Base-by-base conservation (phyloP, 2,113 vertebrate genomes). In the Pungitius pungitius region DNA sequence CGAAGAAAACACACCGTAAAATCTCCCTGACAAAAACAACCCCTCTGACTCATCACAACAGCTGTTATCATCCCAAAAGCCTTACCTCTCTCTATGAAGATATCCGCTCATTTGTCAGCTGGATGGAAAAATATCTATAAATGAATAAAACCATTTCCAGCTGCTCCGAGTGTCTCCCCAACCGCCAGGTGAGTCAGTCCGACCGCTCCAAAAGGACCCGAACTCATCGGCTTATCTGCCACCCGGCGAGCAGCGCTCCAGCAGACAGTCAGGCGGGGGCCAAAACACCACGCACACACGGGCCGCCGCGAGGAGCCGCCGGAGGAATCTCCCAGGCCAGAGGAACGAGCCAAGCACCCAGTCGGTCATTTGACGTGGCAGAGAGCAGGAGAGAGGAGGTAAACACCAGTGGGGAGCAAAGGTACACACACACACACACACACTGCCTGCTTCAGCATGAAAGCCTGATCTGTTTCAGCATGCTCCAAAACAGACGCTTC, bases 51-150 rank as follows among this genome's bases (percentile, higher is more conserved):
- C 60, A 63, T 26, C 74, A 63, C 24, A 51, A 17, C 17, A 40
- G 35, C 58, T 37, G 68, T 7, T 65, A 42, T 22, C 55, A 33
- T 47, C n/a, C 58, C 68, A 33, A 78, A 58, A 63, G 18, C 17
- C 93, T 93, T 91, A 94, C 93, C 93, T 88, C 82, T 92, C 93
- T 69, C 92, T 84, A 51, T 93, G 92, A 6, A 93, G 84, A 87
- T 89, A 94, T 74, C 88, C 92, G 78, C 93, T 94, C 93, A 94
- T 93, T 15, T 63, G 62, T 62, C 58, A 75, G 47, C 49, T 12
- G 24, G 33, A 27, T 14, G 24, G 37, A 33, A 22, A 40, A 7
- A 52, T 8, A 35, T 35, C 33, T 35, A 35, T 35, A 35, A 35
- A 35, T 6, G 33, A 35, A 35, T 6, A 8, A 35, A 35, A 35